Evolutionary conservation across 2,888 invertebrate genomes (phyloP).

Genomic region (Apeira syringaria): DNA sequence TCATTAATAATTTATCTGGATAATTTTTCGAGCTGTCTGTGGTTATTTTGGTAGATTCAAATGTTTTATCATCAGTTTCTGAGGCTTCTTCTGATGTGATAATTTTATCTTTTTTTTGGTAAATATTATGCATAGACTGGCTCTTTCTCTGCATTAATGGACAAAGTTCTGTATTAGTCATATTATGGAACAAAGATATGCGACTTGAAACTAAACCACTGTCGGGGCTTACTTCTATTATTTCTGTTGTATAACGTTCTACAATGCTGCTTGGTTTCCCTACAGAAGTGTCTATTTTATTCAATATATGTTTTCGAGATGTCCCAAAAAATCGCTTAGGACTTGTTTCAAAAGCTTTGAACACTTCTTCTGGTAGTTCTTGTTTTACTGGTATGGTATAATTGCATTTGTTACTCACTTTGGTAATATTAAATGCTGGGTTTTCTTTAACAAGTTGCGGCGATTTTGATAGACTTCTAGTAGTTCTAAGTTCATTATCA

Average conservation of each 20-base stretch:
- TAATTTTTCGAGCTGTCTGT: slow-evolving; percentile 24
- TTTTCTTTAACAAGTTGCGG: slow-evolving; percentile 12
- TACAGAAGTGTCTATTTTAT: slow-evolving; percentile 73
- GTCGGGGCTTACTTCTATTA: slow-evolving; percentile 51
- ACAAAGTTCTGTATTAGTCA: slow-evolving; percentile 64
- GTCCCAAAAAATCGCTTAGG: slow-evolving; percentile 78
- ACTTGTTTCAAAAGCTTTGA: slow-evolving; percentile 77
- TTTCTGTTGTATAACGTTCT: slow-evolving; percentile 42
- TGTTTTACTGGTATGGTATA: slow-evolving; percentile 48
- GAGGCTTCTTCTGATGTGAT: slow-evolving; percentile 11
- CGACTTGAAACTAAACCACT: slow-evolving; percentile 77
- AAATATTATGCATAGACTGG: slow-evolving; percentile 61
- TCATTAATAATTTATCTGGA: slow-evolving; percentile 32
- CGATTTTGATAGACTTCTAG: slow-evolving; percentile 22
- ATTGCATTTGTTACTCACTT: slow-evolving; percentile 3
- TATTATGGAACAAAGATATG: slow-evolving; percentile 71
- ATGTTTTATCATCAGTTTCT: slow-evolving; percentile 22
- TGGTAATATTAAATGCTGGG: slow-evolving; percentile 6
- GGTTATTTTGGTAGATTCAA: slow-evolving; percentile 6
- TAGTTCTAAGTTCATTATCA: slow-evolving; percentile 35
- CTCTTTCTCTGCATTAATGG: slow-evolving; percentile 53
- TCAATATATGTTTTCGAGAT: slow-evolving; percentile 72
- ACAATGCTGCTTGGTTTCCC: slow-evolving; percentile 54
- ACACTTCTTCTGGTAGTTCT: slow-evolving; percentile 75
- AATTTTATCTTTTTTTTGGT: slow-evolving; percentile 43